Conservation (phyloP, 2,888 invertebrate genomes). For the Tinea trinotella region DNA sequence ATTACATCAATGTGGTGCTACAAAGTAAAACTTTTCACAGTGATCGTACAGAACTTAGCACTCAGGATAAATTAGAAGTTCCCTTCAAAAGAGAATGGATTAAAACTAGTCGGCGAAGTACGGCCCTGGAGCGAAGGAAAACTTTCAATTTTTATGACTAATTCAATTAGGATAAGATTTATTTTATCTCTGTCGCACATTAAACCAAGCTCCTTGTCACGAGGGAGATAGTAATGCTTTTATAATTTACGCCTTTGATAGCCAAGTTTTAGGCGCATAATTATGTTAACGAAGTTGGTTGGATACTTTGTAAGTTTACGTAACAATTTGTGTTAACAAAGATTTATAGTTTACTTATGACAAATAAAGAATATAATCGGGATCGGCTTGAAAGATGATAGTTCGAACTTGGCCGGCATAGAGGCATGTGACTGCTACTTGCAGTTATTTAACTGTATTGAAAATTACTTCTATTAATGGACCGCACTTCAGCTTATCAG, state of each 20-base stretch:
- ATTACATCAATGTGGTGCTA: constrained; percentile 46
- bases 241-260: constrained; percentile 37
- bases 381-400: too few relatives aligned
- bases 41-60: constrained; percentile 60
- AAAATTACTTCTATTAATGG: too few relatives aligned
- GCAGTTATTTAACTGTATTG: too few relatives aligned
- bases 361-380: too few relatives aligned
- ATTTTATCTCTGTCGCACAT: constrained; percentile 44
- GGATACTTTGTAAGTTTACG: background rate
- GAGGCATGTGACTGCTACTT: too few relatives aligned
- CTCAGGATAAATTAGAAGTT: constrained; percentile 70
- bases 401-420: too few relatives aligned
- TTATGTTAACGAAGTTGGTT: background rate
- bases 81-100: constrained; percentile 65
- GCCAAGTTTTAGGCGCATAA: constrained; percentile 34
- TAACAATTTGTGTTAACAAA: background rate
- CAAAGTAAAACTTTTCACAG: constrained; percentile 45
- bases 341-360: too few relatives aligned
- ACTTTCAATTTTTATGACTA: constrained; percentile 71
- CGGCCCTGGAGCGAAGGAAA: constrained; percentile 48
- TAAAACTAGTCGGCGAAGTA: constrained; percentile 61
- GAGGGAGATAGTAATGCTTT: constrained; percentile 34
- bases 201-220: constrained; percentile 37
- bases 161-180: constrained; percentile 63
- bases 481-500: too few relatives aligned